Conservation (phyloP, 2,797 vertebrate genomes). For the Pelobates cultripes region DNA sequence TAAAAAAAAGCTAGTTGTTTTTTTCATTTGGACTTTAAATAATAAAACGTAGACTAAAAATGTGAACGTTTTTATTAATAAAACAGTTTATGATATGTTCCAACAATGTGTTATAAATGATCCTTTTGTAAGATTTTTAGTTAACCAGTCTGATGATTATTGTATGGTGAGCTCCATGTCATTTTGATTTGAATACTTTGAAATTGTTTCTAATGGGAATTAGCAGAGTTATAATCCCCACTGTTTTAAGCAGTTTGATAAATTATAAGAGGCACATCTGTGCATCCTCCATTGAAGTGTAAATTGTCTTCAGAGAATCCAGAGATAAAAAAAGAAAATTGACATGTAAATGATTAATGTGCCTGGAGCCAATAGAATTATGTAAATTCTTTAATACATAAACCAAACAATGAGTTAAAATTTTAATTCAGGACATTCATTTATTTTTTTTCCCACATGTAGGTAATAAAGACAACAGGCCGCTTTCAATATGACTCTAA, state of each 20-base stretch:
- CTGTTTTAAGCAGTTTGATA: conserved; percentile 3
- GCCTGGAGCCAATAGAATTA: neutral
- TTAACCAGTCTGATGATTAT: neutral
- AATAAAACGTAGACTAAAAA: too few relatives aligned
- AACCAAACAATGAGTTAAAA: neutral
- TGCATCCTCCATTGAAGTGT: conserved; percentile 1
- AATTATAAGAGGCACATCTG: conserved; percentile 3
- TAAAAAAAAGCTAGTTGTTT: too few relatives aligned
- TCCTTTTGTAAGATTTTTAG: neutral
- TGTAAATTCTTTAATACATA: neutral
- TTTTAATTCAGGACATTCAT: neutral
- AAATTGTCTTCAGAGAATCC: neutral
- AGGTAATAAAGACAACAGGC: too few relatives aligned
- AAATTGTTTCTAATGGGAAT: neutral
- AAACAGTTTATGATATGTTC: neutral
- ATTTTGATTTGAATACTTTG: neutral
- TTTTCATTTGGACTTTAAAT: too few relatives aligned
- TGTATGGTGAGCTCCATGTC: neutral
- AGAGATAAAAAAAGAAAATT: neutral
- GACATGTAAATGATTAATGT: conserved; percentile 4
- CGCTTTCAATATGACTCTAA: too few relatives aligned
- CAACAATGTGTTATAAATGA: neutral
- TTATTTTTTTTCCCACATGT: too few relatives aligned
- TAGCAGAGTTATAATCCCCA: neutral
- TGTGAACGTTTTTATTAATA: too few relatives aligned